Evolutionary conservation across 2,797 vertebrate species (phyloP).

Genomic region (Macroramphosus scolopax): DNA sequence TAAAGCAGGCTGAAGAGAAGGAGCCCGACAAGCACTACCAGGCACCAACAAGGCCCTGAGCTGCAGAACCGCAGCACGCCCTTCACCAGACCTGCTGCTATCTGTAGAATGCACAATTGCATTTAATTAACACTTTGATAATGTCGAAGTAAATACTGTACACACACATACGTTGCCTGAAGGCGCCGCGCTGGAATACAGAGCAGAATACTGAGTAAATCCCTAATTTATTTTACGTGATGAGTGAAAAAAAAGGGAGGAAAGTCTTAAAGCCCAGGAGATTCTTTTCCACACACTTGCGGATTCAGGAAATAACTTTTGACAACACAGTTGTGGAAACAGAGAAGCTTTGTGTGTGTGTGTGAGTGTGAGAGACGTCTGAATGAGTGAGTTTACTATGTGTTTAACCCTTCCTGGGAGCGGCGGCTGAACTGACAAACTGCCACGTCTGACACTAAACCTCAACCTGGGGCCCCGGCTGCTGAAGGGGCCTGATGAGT

Average conservation of each 20-base stretch:
- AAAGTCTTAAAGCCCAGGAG: too few relatives aligned
- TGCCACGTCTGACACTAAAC: conserved; percentile 61
- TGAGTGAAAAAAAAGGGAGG: conserved; percentile 15
- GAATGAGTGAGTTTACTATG: conserved; percentile 21
- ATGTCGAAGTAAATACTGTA: conserved; percentile 8
- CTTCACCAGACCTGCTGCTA: conserved; percentile 27
- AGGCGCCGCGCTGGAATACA: too few relatives aligned
- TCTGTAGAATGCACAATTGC: conserved; percentile 22
- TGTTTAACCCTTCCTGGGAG: conserved; percentile 40
- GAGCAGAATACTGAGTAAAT: too few relatives aligned
- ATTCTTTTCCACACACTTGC: conserved; percentile 32
- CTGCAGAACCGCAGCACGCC: conserved; percentile 20
- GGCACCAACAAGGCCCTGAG: conserved; percentile 48
- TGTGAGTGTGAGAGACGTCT: conserved; percentile 11
- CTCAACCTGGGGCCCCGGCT: conserved; percentile 29
- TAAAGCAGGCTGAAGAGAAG: conserved; percentile 21
- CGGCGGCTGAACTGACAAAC: conserved; percentile 41
- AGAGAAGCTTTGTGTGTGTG: conserved; percentile 24
- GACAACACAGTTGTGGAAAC: conserved; percentile 7
- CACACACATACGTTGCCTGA: neutral
- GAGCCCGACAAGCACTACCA: conserved; percentile 45
- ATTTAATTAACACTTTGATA: conserved; percentile 23
- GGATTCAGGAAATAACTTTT: conserved; percentile 17
- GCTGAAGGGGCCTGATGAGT: conserved; percentile 44
- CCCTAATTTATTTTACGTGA: too few relatives aligned